Evolutionary conservation across 1,140 invertebrate genomes (phyloP).

Genomic region (Drosophila pseudoananassae): DNA sequence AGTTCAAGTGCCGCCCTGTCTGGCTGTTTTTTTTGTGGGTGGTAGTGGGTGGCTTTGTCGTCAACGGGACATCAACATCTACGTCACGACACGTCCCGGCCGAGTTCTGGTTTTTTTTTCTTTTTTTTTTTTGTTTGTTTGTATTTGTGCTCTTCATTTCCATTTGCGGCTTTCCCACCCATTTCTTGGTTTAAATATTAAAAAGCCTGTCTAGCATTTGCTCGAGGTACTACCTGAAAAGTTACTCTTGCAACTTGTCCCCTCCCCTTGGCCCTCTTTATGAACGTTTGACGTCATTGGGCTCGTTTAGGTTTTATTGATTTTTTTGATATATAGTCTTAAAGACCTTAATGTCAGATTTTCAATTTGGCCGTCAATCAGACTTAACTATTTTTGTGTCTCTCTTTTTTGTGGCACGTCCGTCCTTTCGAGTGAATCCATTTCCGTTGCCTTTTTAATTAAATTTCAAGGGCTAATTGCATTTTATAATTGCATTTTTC

Average conservation of each 20-base stretch:
- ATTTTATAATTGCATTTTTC: conserved; percentile 74
- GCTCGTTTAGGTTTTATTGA: conserved; percentile 42
- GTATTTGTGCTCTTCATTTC: conserved; percentile 26
- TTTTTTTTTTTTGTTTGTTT: conserved; percentile 1
- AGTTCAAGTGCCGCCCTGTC: conserved; percentile 63
- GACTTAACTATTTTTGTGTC: conserved; percentile 21
- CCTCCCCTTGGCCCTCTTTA: background rate
- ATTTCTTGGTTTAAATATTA: conserved; percentile 67
- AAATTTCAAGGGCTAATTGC: conserved; percentile 64
- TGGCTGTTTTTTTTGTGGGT: conserved; percentile 28
- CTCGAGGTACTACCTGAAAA: conserved; percentile 25
- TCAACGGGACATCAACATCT: conserved; percentile 44
- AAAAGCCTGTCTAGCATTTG: conserved; percentile 45
- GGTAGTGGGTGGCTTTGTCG: conserved; percentile 26
- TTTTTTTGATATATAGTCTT: conserved; percentile 40
- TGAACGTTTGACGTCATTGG: conserved; percentile 21
- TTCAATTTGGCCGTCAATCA: conserved; percentile 64
- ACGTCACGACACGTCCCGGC: conserved; percentile 41
- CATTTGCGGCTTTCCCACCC: conserved; percentile 43
- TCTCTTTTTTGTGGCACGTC: too few relatives aligned
- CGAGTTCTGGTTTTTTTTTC: conserved; percentile 14
- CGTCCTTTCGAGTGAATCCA: conserved; percentile 33
- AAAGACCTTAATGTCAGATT: conserved; percentile 39
- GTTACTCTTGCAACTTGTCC: background rate
- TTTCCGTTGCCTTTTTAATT: conserved; percentile 57